Conservation (phyloP, 2,797 vertebrate genomes). For the Momotus momota region DNA sequence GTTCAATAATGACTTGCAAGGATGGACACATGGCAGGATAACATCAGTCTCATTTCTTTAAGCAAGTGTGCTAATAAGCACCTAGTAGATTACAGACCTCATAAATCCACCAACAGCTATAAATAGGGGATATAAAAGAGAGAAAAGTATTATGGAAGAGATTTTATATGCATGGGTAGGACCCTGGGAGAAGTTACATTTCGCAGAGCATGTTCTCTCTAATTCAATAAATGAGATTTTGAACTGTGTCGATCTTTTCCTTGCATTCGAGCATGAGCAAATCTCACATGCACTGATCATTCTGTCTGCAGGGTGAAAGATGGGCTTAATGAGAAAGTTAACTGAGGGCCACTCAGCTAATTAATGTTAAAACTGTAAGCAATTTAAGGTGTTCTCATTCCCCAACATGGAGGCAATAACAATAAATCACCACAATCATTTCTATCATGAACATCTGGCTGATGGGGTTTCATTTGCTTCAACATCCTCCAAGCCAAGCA, state of each 20-base stretch:
- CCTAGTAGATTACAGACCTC: background rate
- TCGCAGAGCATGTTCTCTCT: background rate
- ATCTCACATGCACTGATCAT: background rate
- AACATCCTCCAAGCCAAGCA: background rate
- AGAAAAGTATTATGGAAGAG: background rate
- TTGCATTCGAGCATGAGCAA: background rate
- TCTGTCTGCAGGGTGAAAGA: background rate
- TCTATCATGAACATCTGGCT: background rate
- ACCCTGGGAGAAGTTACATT: background rate
- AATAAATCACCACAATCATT: background rate
- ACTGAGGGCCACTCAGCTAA: background rate
- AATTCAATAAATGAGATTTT: background rate
- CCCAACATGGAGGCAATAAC: background rate
- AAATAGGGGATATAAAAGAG: background rate
- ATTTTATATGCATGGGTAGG: background rate
- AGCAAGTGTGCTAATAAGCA: background rate
- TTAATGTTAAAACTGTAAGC: background rate
- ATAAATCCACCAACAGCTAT: background rate
- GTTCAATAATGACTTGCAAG: background rate
- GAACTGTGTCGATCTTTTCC: background rate
- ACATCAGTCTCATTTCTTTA: background rate
- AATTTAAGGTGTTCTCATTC: background rate
- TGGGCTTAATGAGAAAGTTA: background rate
- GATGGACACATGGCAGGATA: background rate
- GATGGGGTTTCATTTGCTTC: background rate